Evolutionary conservation across 2,888 invertebrate genomes (phyloP).

Genomic region (Eueremaeus valkanovi): DNA sequence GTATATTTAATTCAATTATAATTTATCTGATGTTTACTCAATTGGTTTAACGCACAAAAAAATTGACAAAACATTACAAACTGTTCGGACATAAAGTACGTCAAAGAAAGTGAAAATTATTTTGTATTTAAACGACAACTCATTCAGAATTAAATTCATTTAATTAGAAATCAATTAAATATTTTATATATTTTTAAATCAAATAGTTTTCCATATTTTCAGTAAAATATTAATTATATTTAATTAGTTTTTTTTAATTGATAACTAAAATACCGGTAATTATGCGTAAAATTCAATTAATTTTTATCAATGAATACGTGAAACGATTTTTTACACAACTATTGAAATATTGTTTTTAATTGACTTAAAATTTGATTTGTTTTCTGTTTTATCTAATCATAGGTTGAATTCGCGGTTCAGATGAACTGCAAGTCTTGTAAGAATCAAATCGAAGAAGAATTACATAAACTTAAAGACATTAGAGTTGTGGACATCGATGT

Average conservation of each 20-base stretch:
- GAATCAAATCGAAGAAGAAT: conserved; percentile 23
- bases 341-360: neutral
- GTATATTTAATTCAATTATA: neutral
- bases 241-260: too few species aligned
- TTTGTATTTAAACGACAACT: neutral
- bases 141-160: neutral
- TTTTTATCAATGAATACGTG: too few species aligned
- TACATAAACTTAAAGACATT: conserved; percentile 15
- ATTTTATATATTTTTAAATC: neutral
- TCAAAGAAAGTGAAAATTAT: neutral
- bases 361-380: neutral
- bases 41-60: neutral
- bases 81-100: neutral
- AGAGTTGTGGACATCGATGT: conserved; percentile 39
- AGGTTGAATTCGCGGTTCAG: conserved; percentile 41
- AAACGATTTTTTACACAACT: neutral
- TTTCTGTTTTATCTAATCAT: neutral
- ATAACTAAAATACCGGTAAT: too few species aligned
- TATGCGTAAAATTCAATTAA: too few species aligned
- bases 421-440: conserved; percentile 41
- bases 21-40: neutral
- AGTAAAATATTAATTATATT: too few species aligned
- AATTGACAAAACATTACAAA: neutral
- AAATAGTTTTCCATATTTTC: too few species aligned
- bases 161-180: neutral